phyloP scores from a whole-genome alignment of 1,140 invertebrate genomes.

The Drosophila virilis region DNA sequence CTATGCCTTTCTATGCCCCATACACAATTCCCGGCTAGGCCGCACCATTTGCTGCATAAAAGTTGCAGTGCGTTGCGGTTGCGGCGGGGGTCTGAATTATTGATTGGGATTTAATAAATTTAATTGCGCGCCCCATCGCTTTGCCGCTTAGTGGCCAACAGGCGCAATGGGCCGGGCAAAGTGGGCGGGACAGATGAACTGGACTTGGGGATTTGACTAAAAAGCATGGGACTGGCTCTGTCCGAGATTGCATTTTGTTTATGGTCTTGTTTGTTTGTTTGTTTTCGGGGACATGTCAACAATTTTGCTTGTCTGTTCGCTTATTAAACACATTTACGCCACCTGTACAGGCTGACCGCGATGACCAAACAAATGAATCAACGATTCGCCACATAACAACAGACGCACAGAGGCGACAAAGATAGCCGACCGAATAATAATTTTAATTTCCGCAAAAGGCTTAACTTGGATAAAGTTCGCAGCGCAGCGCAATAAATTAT shows the following conservation, averaged over 20 bases:
- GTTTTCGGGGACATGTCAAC: constrained; percentile 40
- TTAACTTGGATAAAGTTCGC: constrained; percentile 47
- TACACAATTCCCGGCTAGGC: background rate
- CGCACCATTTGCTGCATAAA: constrained; percentile 21
- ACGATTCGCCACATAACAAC: constrained; percentile 34
- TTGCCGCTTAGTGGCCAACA: constrained; percentile 23
- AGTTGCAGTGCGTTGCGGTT: constrained; percentile 40
- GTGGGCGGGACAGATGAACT: background rate
- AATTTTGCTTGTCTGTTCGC: constrained; percentile 37
- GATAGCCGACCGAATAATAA: constrained; percentile 30
- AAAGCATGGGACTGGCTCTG: background rate
- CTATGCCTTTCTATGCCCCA: background rate
- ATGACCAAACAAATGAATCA: constrained; percentile 60
- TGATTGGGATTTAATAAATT: constrained; percentile 72
- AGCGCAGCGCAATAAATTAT: constrained; percentile 59
- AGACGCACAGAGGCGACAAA: constrained; percentile 14
- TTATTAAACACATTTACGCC: constrained; percentile 59
- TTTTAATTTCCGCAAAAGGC: constrained; percentile 72
- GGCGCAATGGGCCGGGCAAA: constrained; percentile 2
- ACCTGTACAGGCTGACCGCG: constrained; percentile 51
- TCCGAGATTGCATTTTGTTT: constrained; percentile 1
- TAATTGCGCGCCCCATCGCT: constrained; percentile 53
- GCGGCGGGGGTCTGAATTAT: constrained; percentile 55
- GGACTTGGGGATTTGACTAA: background rate
- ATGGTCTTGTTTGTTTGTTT: constrained; percentile 5